Evolutionary conservation across 2,113 vertebrate genomes (phyloP), one percentile per base, ranked within the genome.

Genomic region (Ammodytes marinus): DNA sequence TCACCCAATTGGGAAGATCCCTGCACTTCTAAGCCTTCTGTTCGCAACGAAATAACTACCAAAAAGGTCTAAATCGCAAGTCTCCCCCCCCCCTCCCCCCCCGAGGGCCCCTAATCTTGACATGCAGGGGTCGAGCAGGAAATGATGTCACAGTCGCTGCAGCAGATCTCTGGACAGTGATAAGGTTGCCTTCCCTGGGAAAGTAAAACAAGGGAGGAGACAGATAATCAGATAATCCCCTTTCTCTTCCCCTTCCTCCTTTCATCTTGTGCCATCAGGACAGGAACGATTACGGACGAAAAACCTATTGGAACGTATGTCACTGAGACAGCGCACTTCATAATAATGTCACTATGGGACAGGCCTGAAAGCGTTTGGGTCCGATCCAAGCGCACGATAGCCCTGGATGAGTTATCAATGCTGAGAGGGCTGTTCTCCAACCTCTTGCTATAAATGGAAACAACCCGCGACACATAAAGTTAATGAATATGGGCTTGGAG

Each of bases 141-240:
- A 90, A 89, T 94, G 77, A 93, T 87, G 90, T 94, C 90, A 94
- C 52, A 69, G 70, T 69, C 83, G 58, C 71, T 77, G 84, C 77
- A 84, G 82, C 60, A 90, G 92, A 94, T 95, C 79, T 82, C 74
- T 77, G 93, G 87, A 94, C 81, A 6, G 59, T 70, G 92, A 94
- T 93, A 93, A 91, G 69, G 84, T 50, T 8, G 17, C 74, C 65
- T n/a, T 67, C 43, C 57, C 84, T 91, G 84, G 84, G 87, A 91
- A 83, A 67, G 66, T 15, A 40, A 71, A 86, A 73, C 42, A 60
- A 74, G 80, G 17, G 63, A 60, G 27, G 73, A 89, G 78, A 92
- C 86, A 90, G 88, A 88, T 70, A 76, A 60, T 27, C 27, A 27
- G 27, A 27, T 27, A 27, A 27, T 27, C 46, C 54, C 42, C 61